These are phyloP conservation scores for Drosophila nigritarsus DNA, from an alignment of 2,888 invertebrate species.

Conservation along the genomic window DNA sequence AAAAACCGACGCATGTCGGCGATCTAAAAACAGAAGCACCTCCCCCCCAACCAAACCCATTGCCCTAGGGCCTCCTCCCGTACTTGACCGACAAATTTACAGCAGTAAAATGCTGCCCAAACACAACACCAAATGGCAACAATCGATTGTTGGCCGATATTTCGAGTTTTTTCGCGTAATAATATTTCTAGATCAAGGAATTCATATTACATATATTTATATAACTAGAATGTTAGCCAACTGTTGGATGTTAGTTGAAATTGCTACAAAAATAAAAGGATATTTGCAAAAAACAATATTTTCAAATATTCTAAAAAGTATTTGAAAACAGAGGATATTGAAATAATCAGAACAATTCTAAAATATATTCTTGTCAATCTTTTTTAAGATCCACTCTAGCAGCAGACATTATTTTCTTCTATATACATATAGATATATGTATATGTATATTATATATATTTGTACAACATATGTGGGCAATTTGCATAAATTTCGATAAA, in stretches of 20 bases:
- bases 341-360: background rate
- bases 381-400: background rate
- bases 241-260: background rate
- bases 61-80: background rate
- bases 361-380: background rate
- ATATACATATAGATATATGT: background rate
- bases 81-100: constrained; percentile 29
- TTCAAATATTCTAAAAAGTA: background rate
- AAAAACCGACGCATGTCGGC: constrained; percentile 30
- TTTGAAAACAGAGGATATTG: background rate
- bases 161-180: background rate
- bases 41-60: background rate
- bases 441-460: constrained; percentile 10
- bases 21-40: constrained; percentile 19
- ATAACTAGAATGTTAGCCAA: background rate
- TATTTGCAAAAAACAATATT: background rate
- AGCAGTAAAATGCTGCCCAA: constrained; percentile 14
- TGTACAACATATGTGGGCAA: constrained; percentile 41
- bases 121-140: constrained; percentile 3
- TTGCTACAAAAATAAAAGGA: background rate
- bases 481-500: constrained; percentile 63
- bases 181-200: background rate
- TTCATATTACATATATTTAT: background rate
- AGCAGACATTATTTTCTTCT: background rate
- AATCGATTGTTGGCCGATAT: constrained; percentile 14